Conservation (phyloP, 2,113 vertebrate species). For the Catharus bicknelli region DNA sequence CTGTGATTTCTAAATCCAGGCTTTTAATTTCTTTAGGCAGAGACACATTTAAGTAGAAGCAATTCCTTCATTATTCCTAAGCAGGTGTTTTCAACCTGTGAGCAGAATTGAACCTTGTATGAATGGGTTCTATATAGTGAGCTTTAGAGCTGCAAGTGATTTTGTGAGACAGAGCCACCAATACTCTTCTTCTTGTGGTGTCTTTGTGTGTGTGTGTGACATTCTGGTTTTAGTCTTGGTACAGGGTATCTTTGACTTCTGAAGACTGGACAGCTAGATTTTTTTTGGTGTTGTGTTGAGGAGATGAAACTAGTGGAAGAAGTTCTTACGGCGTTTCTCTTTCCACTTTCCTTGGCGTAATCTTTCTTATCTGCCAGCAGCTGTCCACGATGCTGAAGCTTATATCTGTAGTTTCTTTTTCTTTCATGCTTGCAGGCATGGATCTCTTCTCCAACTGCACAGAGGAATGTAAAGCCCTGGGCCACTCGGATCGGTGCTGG, state of each 20-base stretch:
- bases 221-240: neutral
- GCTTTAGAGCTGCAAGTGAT: neutral
- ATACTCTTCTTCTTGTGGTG: neutral
- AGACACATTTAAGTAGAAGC: neutral
- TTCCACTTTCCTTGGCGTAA: neutral
- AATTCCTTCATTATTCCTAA: neutral
- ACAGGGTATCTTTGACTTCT: neutral
- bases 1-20: neutral
- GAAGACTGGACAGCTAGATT: neutral
- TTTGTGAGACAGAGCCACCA: neutral
- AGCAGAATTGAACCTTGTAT: neutral
- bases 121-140: neutral
- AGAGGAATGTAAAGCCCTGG: constrained; percentile 97
- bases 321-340: neutral
- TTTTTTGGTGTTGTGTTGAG: neutral
- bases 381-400: neutral
- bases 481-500: constrained; percentile 99
- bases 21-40: neutral
- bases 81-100: neutral
- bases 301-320: neutral
- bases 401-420: constrained; percentile 49
- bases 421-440: constrained; percentile 78
- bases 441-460: constrained; percentile 99
- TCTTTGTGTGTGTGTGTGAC: neutral
- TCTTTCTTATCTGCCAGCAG: constrained; percentile 1